Evolutionary conservation across 1,140 invertebrate genomes (phyloP), one percentile per base, ranked within the genome.

Genomic region (Papilio helenus): DNA sequence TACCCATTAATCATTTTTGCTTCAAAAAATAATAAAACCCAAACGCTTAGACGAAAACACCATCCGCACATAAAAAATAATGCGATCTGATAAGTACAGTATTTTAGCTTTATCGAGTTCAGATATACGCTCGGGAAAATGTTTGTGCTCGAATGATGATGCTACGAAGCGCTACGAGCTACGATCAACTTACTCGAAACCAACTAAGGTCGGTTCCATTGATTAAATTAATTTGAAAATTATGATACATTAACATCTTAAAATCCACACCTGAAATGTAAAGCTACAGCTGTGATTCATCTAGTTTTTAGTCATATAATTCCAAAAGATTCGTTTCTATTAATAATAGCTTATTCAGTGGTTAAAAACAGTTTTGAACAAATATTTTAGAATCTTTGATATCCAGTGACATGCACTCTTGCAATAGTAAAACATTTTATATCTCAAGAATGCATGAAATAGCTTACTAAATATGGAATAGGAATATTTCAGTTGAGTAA

Each of bases 31-130:
- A 61, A 61, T 29, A 26, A 26, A 61, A 61, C 10, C 23, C 12
- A 61, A 14, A 2, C 58, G 23, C 58, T 26, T 23, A 10, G 10
- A 26, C 58, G 23, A 14, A 61, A 61, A 61, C 20, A 26, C 20
- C 58, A 61, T 61, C 18, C 7, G 51, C 51, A 55, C n/a, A 55
- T 55, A 55, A 55, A 49, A 55, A 55, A 55, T 55, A 55, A 61
- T 61, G 10, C 23, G 10, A 61, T 61, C 58, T 61, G 58, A 61
- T 61, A 61, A 26, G 58, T 39, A 61, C 58, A 61, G 58, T 61
- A 61, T 61, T 26, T 61, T 16, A 61, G 58, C 58, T 61, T 61
- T 61, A 26, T 61, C 23, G 58, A 26, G 58, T 26, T 61, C 58
- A 61, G 20, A 29, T 23, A 23, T 61, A 23, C 23, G 23, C 12